phyloP scores from a whole-genome alignment of 2,888 invertebrate species.

The Melanargia galathea region DNA sequence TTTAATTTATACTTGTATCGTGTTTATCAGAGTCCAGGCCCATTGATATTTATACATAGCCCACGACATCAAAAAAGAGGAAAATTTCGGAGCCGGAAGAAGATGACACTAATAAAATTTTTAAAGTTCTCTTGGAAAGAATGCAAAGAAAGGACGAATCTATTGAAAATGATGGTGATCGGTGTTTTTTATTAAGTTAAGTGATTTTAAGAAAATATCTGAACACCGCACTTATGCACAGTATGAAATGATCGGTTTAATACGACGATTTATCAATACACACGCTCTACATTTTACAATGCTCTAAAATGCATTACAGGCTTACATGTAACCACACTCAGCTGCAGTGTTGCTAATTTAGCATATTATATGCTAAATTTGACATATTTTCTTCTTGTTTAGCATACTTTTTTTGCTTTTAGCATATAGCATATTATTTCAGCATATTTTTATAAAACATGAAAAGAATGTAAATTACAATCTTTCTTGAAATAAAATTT shows the following conservation, averaged over 20 bases:
- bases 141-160: conserved; percentile 30
- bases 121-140: conserved; percentile 29
- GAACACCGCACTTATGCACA: conserved; percentile 16
- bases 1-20: not conserved
- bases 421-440: conserved; percentile 3
- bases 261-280: conserved; percentile 23
- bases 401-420: conserved; percentile 1
- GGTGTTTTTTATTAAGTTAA: conserved; percentile 22
- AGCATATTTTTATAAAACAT: conserved; percentile 6
- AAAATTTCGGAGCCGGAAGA: not conserved
- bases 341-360: conserved; percentile 1
- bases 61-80: not conserved
- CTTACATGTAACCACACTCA: too few species aligned
- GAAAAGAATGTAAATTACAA: conserved; percentile 2
- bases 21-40: not conserved
- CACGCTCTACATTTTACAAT: too few species aligned
- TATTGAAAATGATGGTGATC: conserved; percentile 31
- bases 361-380: conserved; percentile 7
- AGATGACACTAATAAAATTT: conserved; percentile 31
- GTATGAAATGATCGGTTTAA: conserved; percentile 15
- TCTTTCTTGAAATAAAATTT: conserved; percentile 7
- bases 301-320: too few species aligned
- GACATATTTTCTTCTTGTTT: conserved; percentile 5
- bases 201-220: conserved; percentile 22
- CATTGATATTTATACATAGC: not conserved